phyloP scores from a whole-genome alignment of 2,113 vertebrate species.

The Abramis brama region DNA sequence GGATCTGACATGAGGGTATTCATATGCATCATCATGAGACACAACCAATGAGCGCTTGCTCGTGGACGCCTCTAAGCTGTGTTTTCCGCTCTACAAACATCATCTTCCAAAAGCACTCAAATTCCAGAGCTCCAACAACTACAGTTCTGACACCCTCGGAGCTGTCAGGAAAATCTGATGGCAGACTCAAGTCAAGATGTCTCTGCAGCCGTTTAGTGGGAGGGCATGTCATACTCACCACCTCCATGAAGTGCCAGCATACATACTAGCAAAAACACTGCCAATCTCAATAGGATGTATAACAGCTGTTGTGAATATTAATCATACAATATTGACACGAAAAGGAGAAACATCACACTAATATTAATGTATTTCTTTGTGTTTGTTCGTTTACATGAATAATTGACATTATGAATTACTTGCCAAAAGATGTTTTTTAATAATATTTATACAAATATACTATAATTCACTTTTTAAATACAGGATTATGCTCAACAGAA shows the following conservation, averaged over 20 bases:
- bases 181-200: background rate
- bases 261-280: background rate
- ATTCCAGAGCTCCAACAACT: slow-evolving; percentile 10
- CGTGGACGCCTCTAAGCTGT: background rate
- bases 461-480: no score
- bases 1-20: slow-evolving; percentile 9
- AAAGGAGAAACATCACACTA: background rate
- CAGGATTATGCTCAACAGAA: no score
- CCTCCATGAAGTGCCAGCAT: background rate
- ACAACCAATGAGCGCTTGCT: background rate
- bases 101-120: slow-evolving; percentile 28
- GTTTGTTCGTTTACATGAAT: background rate
- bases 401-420: background rate
- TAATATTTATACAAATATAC: no score
- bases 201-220: background rate
- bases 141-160: slow-evolving; percentile 3
- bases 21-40: background rate
- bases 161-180: slow-evolving; percentile 22
- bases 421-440: no score
- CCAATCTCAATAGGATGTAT: background rate
- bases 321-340: background rate
- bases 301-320: background rate
- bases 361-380: background rate
- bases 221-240: background rate
- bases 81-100: slow-evolving; percentile 7